These are phyloP conservation scores for Luperina nickerlii DNA, from an alignment of 2,888 invertebrate species.

Conservation along the genomic window DNA sequence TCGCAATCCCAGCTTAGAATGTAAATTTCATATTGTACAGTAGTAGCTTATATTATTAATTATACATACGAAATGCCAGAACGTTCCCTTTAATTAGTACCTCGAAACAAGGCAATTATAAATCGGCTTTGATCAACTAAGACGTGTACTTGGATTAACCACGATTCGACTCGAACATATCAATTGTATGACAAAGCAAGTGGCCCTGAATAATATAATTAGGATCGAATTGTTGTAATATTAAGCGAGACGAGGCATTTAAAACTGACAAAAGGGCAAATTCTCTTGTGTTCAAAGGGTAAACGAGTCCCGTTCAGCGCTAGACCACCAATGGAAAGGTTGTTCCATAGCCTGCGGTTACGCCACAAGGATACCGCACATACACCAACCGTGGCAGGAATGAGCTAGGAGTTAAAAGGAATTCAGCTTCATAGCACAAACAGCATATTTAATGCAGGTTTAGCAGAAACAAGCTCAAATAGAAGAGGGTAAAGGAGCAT, in stretches of 20 bases:
- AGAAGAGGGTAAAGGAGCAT: constrained; percentile 42
- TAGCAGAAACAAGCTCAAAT: constrained; percentile 44
- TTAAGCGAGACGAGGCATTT: constrained; percentile 13
- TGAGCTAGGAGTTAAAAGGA: constrained; percentile 54
- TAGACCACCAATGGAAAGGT: constrained; percentile 44
- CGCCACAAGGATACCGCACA: constrained; percentile 34
- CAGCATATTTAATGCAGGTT: constrained; percentile 63
- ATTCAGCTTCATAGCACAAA: constrained; percentile 57
- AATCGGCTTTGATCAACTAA: constrained; percentile 32
- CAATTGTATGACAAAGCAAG: constrained; percentile 41
- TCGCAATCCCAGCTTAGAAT: neutral
- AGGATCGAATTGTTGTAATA: constrained; percentile 26
- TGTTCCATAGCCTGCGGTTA: constrained; percentile 61
- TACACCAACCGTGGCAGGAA: constrained; percentile 48
- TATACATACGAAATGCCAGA: constrained; percentile 23
- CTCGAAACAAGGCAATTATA: constrained; percentile 36
- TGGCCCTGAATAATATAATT: constrained; percentile 18
- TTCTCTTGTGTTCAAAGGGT: constrained; percentile 38
- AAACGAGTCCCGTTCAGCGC: constrained; percentile 17
- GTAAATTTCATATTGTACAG: constrained; percentile 7
- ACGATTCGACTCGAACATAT: constrained; percentile 27
- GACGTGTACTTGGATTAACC: constrained; percentile 31
- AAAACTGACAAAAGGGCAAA: constrained; percentile 39
- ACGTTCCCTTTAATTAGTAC: constrained; percentile 16
- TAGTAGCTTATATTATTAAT: constrained; percentile 14